Evolutionary conservation across 1,140 invertebrate species (phyloP).

Genomic region (Penaeus chinensis): DNA sequence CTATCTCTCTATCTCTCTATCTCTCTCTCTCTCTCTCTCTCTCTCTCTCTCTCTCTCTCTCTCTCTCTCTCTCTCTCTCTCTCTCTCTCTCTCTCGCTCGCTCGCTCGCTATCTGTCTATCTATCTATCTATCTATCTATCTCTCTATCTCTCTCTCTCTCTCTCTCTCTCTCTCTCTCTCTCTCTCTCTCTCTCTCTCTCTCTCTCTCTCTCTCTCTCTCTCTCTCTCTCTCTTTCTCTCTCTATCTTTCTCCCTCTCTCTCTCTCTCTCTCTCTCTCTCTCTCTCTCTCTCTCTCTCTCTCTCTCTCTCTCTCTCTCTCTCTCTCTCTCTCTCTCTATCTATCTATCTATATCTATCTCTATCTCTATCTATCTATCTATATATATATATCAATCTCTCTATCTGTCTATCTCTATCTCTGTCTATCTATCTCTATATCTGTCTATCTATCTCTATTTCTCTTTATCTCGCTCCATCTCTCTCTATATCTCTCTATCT

Average conservation of each 20-base stretch:
- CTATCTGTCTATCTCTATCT: too few relatives aligned
- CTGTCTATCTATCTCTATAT: too few relatives aligned
- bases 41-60: constrained; percentile 31
- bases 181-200: constrained; percentile 29
- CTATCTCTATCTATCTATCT: too few relatives aligned
- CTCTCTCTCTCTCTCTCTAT: constrained; percentile 29
- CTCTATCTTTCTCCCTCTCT: background rate
- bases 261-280: background rate
- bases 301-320: constrained; percentile 35
- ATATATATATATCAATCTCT: too few relatives aligned
- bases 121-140: constrained; percentile 30
- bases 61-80: constrained; percentile 67
- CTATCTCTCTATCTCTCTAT: background rate
- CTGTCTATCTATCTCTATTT: too few relatives aligned
- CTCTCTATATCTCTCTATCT: too few relatives aligned
- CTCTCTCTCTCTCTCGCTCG: background rate
- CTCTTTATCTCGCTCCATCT: too few relatives aligned
- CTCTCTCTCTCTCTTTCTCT: constrained; percentile 66
- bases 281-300: constrained; percentile 1
- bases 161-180: background rate
- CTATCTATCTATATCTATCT: constrained; percentile 66
- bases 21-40: constrained; percentile 30
- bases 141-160: background rate
- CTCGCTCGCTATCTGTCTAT: background rate
- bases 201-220: constrained; percentile 40